phyloP scores from a whole-genome alignment of 53 echinoderm and acorn worm species.

The Holothuria leucospilota region DNA sequence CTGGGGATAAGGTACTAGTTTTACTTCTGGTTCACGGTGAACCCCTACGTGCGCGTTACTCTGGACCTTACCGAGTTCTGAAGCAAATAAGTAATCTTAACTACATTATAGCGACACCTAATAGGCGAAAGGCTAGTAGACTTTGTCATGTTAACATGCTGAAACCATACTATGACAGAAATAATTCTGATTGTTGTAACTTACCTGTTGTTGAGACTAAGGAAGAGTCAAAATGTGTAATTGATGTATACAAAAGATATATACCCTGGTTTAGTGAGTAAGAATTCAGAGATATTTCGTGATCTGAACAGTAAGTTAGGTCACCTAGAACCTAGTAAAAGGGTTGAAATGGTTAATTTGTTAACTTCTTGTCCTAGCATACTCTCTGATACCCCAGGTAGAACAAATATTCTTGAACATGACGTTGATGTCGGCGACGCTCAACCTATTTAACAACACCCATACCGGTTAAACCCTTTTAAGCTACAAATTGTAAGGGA shows the following conservation, averaged over 20 bases:
- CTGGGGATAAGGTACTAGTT: neutral
- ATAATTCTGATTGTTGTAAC: slow-evolving; percentile 33
- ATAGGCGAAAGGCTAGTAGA: neutral
- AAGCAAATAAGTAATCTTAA: neutral
- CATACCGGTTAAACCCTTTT: neutral
- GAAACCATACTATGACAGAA: slow-evolving; percentile 28
- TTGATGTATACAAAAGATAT: too few relatives aligned
- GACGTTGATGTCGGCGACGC: slow-evolving; percentile 64
- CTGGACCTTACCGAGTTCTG: neutral
- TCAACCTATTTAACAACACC: slow-evolving; percentile 56
- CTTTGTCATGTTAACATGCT: neutral
- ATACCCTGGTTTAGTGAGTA: neutral
- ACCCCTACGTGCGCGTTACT: neutral
- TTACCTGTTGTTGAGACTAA: neutral
- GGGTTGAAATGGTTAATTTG: too few relatives aligned
- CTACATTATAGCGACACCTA: slow-evolving; percentile 3
- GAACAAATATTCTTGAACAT: slow-evolving; percentile 34
- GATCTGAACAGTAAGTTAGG: slow-evolving; percentile 7
- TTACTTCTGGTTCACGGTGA: neutral
- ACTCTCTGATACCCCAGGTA: slow-evolving; percentile 10
- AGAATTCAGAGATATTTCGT: slow-evolving; percentile 13
- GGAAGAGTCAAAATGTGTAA: too few relatives aligned
- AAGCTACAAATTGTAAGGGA: slow-evolving; percentile 33
- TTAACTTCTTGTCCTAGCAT: neutral
- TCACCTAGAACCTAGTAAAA: neutral